Percentiles rank a stretch among this genome's conserved stretches.
phyloP scores from a whole-genome alignment of 2,888 invertebrate species.

The Brenthis daphne region DNA sequence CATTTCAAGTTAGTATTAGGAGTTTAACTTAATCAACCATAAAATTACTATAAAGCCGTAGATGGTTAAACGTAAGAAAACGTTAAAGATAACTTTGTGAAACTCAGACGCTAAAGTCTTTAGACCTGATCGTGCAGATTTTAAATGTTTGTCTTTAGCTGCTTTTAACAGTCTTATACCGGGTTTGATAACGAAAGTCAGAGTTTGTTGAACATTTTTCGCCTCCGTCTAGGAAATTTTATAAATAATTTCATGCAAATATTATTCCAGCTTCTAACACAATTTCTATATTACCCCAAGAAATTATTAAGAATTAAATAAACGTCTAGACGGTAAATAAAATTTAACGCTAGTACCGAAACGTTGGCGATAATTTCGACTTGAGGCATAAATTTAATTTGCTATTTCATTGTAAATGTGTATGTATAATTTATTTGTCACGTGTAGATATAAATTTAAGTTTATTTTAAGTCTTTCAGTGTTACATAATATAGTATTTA shows the following conservation, averaged over 20 bases:
- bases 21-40: too few species aligned
- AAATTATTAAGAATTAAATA: conserved; percentile 29
- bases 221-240: background rate
- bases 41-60: background rate
- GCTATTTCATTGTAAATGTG: background rate
- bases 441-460: too few species aligned
- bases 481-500: too few species aligned
- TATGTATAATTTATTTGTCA: background rate
- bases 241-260: conserved; percentile 27
- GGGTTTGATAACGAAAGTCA: conserved; percentile 20
- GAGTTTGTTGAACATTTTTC: conserved; percentile 3
- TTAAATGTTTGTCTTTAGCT: conserved; percentile 20
- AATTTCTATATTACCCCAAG: conserved; percentile 28
- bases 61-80: conserved; percentile 6
- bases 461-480: too few species aligned
- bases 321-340: conserved; percentile 29
- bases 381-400: background rate
- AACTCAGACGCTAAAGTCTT: conserved; percentile 13
- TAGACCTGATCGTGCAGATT: conserved; percentile 14
- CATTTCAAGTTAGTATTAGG: too few species aligned
- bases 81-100: conserved; percentile 10
- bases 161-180: conserved; percentile 17
- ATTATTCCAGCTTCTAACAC: conserved; percentile 12
- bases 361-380: conserved; percentile 13
- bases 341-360: conserved; percentile 22